Percentiles rank a stretch among this genome's conserved stretches.
Evolutionary conservation across 2,888 invertebrate species (phyloP).

Genomic region (Lordiphosa fenestrarum): DNA sequence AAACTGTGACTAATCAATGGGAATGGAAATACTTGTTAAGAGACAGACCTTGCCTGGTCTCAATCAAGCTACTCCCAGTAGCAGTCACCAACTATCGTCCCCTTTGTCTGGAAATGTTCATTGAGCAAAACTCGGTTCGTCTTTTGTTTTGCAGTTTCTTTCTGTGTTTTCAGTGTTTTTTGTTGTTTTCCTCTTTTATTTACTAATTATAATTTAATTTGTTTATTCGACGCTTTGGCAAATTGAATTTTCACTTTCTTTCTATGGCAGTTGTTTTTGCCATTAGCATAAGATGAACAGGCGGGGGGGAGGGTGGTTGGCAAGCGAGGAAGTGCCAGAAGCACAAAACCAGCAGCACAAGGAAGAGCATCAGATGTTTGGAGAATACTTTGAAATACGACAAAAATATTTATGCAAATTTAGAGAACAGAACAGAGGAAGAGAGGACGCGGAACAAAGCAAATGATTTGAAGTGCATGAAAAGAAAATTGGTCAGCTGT

Average conservation of each 20-base stretch:
- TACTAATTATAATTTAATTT: slow-evolving; percentile 40
- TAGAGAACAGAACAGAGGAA: not conserved
- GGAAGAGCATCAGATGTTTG: slow-evolving; percentile 9
- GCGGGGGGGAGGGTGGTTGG: not conserved
- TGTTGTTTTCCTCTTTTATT: slow-evolving; percentile 7
- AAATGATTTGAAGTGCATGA: slow-evolving; percentile 25
- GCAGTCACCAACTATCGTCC: not conserved
- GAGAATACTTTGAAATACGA: slow-evolving; percentile 17
- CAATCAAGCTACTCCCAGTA: not conserved
- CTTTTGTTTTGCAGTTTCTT: slow-evolving; percentile 34
- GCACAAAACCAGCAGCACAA: not conserved
- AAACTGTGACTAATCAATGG: slow-evolving; percentile 27
- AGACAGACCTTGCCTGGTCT: slow-evolving; percentile 1
- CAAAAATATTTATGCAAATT: slow-evolving; percentile 30
- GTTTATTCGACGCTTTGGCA: slow-evolving; percentile 32
- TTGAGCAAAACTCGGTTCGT: not conserved
- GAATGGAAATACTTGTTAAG: slow-evolving; percentile 8
- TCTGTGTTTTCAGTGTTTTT: not conserved
- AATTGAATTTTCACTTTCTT: slow-evolving; percentile 38
- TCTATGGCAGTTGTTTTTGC: slow-evolving; percentile 11
- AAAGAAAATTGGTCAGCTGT: slow-evolving; percentile 9
- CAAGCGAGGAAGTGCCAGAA: not conserved
- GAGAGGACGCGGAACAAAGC: slow-evolving; percentile 19
- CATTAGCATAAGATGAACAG: slow-evolving; percentile 40
- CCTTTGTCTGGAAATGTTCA: not conserved